Evolutionary conservation across 2,113 vertebrate species (phyloP).

Genomic region (Columbina picui): DNA sequence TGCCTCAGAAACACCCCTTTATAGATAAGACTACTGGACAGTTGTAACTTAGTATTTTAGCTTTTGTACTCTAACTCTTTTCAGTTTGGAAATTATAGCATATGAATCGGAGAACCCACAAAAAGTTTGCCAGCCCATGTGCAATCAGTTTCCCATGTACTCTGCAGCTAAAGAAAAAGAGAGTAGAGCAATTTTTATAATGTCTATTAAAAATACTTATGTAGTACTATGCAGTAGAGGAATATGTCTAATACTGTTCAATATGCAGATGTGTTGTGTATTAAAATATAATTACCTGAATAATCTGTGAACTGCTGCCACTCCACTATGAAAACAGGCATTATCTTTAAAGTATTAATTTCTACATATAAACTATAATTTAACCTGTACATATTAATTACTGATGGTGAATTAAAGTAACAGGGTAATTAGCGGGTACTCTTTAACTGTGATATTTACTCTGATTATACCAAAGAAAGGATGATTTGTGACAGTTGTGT

Average conservation of each 20-base stretch:
- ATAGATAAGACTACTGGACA: not conserved
- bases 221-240: not conserved
- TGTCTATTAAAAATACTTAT: not conserved
- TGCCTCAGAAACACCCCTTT: not conserved
- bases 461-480: not conserved
- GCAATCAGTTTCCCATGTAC: not conserved
- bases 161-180: not conserved
- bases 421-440: not conserved
- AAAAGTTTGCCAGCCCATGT: not conserved
- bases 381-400: not conserved
- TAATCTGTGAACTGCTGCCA: not conserved
- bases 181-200: not conserved
- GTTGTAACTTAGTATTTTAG: not conserved
- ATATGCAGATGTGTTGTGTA: not conserved
- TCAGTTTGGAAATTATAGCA: not conserved
- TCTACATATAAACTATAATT: slow-evolving; percentile 14
- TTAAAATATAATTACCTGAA: not conserved
- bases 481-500: not conserved
- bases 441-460: not conserved
- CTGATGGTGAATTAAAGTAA: not conserved
- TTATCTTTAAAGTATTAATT: not conserved
- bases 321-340: not conserved
- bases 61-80: not conserved
- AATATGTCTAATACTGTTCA: not conserved
- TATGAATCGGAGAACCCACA: not conserved